Conservation (phyloP, 30 jellyfish, hydroid and myxozoan genomes). For the Phacellophora camtschatica region DNA sequence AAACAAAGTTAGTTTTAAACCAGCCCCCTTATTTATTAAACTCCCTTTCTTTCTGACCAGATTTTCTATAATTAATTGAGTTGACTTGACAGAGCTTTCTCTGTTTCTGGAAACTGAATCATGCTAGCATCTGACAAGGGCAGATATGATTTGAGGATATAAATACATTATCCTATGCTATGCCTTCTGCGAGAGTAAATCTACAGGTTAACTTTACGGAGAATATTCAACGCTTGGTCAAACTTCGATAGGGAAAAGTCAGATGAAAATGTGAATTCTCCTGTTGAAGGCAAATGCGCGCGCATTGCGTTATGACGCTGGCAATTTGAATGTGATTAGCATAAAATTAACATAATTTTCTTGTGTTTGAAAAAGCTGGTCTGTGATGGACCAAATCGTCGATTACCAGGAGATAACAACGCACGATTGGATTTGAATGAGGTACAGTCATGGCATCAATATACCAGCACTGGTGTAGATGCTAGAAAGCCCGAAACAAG, state of each 20-base stretch:
- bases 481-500: too few relatives aligned
- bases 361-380: not conserved
- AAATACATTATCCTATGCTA: too few relatives aligned
- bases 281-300: not conserved
- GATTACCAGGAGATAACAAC: constrained; percentile 6
- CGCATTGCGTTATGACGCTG: constrained; percentile 25
- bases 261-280: constrained; percentile 15
- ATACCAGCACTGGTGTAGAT: too few relatives aligned
- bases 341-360: constrained; percentile 38
- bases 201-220: constrained; percentile 21
- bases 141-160: too few relatives aligned
- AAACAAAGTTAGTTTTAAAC: too few relatives aligned
- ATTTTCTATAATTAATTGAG: not conserved
- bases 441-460: too few relatives aligned
- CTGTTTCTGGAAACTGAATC: not conserved
- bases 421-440: too few relatives aligned
- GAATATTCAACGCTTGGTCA: not conserved
- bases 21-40: not conserved
- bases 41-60: not conserved
- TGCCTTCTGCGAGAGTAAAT: constrained; percentile 58
- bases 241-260: not conserved
- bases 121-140: not conserved
- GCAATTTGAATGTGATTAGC: not conserved
- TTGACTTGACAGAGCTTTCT: not conserved
- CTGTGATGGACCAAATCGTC: not conserved